Conservation (phyloP, 2,888 invertebrate genomes). For the Chrysopilus asiliformis region DNA sequence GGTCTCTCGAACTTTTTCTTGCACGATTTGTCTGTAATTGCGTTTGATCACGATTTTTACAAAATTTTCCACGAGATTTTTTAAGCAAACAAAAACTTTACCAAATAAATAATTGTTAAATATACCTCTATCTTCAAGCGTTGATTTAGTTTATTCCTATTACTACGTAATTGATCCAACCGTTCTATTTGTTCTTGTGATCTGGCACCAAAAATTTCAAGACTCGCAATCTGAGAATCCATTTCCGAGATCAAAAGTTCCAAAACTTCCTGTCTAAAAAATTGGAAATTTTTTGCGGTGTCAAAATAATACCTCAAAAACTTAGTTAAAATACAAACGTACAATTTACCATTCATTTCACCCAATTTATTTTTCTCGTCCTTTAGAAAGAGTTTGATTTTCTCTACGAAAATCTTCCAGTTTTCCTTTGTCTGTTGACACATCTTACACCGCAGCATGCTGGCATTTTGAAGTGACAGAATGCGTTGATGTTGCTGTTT, state of each 20-base stretch:
- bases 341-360: constrained; percentile 8
- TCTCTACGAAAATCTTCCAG: constrained; percentile 3
- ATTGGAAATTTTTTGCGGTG: constrained; percentile 7
- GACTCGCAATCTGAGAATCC: constrained; percentile 70
- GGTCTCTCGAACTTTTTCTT: no score
- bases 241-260: constrained; percentile 76
- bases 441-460: constrained; percentile 6
- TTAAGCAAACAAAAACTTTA: background rate
- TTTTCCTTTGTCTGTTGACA: constrained; percentile 6
- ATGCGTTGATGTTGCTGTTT: constrained; percentile 6
- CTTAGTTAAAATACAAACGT: constrained; percentile 2
- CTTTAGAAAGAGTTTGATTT: constrained; percentile 7
- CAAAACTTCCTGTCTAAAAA: constrained; percentile 64
- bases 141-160: constrained; percentile 56
- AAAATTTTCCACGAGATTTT: background rate
- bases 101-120: background rate
- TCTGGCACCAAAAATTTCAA: constrained; percentile 61
- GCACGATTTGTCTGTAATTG: background rate
- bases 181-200: constrained; percentile 49
- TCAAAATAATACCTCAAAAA: constrained; percentile 4
- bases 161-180: constrained; percentile 52
- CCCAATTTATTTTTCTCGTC: constrained; percentile 7
- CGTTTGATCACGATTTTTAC: background rate
- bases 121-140: constrained; percentile 55
- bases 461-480: constrained; percentile 10